phyloP scores from a whole-genome alignment of 1,140 invertebrate genomes.

The Cotesia typhae region DNA sequence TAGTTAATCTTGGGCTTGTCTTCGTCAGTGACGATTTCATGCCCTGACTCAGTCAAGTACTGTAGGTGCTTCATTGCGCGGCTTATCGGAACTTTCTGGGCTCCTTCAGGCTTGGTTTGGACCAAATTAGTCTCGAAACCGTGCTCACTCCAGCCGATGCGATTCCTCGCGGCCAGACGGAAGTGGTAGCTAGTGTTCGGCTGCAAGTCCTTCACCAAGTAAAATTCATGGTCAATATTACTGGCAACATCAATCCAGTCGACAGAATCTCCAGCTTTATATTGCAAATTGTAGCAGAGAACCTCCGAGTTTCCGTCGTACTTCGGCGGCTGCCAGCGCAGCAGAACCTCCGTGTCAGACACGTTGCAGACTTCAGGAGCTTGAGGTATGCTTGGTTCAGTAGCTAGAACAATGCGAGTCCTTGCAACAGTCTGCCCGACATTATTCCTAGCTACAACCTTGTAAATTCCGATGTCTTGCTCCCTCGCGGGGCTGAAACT shows the following conservation, averaged over 20 bases:
- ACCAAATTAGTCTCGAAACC: conserved; percentile 77
- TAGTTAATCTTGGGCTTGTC: conserved; percentile 75
- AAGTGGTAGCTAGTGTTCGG: conserved; percentile 87
- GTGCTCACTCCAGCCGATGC: conserved; percentile 90
- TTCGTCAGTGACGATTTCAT: conserved; percentile 74
- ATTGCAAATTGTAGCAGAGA: conserved; percentile 85
- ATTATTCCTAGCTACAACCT: conserved; percentile 91
- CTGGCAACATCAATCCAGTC: conserved; percentile 88
- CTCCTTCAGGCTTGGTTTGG: conserved; percentile 74
- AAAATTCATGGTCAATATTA: conserved; percentile 95
- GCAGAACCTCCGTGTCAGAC: conserved; percentile 85
- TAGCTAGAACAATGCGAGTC: conserved; percentile 77
- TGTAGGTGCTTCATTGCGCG: conserved; percentile 85
- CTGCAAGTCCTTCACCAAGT: conserved; percentile 79
- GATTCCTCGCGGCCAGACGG: conserved; percentile 86
- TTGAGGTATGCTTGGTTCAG: conserved; percentile 83
- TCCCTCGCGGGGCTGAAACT: conserved; percentile 78
- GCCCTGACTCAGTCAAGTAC: conserved; percentile 81
- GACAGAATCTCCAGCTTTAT: conserved; percentile 76
- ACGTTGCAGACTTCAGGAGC: conserved; percentile 79
- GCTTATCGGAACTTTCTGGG: conserved; percentile 76
- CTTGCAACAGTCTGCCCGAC: conserved; percentile 80
- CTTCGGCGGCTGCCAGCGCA: conserved; percentile 89
- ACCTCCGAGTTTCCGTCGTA: conserved; percentile 85
- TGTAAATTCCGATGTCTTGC: conserved; percentile 92